Evolutionary conservation across 2,113 vertebrate species (phyloP).

Genomic region (Sula dactylatra): DNA sequence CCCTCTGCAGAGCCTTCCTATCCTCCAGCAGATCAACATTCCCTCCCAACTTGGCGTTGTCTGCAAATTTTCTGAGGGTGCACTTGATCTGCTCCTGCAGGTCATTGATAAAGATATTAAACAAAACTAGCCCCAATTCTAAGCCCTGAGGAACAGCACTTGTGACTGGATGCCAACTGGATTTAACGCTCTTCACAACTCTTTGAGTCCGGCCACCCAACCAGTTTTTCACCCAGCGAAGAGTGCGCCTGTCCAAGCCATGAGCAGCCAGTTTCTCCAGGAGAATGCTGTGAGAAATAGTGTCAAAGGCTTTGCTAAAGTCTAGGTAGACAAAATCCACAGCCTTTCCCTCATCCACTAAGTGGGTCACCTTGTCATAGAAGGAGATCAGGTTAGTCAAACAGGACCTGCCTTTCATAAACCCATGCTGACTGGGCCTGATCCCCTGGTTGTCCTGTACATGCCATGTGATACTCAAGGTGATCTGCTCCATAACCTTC

Average conservation of each 20-base stretch:
- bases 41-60: neutral
- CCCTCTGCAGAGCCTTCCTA: neutral
- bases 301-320: neutral
- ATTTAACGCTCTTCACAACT: neutral
- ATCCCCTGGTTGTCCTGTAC: neutral
- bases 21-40: neutral
- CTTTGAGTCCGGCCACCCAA: neutral
- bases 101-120: neutral
- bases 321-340: neutral
- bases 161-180: accelerated
- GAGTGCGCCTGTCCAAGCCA: accelerated
- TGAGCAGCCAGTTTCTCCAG: neutral
- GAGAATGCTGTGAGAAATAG: neutral
- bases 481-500: neutral
- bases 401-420: neutral
- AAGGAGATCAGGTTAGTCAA: neutral
- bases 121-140: neutral
- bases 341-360: neutral
- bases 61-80: neutral
- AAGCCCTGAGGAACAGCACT: neutral
- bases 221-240: neutral
- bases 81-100: neutral
- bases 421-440: neutral
- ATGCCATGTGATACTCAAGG: accelerated
- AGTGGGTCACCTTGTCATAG: neutral